Evolutionary conservation across 2,113 vertebrate species (phyloP).

Genomic region (Xiphorhynchus elegans): DNA sequence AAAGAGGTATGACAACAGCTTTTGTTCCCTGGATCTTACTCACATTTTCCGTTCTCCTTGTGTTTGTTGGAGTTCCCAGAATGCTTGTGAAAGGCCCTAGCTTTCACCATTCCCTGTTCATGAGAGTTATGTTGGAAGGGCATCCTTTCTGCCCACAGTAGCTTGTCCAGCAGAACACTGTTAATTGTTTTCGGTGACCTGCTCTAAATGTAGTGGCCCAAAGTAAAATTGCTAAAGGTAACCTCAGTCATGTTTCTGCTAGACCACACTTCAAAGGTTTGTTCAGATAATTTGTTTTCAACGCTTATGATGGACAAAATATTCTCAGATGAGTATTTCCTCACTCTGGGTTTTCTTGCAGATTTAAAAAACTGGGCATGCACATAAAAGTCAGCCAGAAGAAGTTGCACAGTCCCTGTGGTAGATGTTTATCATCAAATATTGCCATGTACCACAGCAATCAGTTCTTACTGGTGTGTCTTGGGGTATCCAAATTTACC

Average conservation of each 20-base stretch:
- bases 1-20: not conserved
- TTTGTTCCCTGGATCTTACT: not conserved
- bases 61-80: not conserved
- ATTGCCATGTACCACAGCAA: not conserved
- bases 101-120: not conserved
- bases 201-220: not conserved
- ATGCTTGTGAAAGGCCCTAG: not conserved
- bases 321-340: not conserved
- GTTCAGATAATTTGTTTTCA: not conserved
- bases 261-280: not conserved
- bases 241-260: not conserved
- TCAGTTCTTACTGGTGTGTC: not conserved
- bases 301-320: not conserved
- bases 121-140: not conserved
- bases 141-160: not conserved
- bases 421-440: not conserved
- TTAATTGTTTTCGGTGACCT: not conserved
- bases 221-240: not conserved
- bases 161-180: not conserved
- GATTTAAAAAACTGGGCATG: not conserved
- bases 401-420: not conserved
- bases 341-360: not conserved
- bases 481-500: not conserved
- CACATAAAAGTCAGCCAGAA: not conserved
- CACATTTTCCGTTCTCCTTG: not conserved